Conservation (phyloP, 2,888 invertebrate species). For the Andrena hattorfiana region DNA sequence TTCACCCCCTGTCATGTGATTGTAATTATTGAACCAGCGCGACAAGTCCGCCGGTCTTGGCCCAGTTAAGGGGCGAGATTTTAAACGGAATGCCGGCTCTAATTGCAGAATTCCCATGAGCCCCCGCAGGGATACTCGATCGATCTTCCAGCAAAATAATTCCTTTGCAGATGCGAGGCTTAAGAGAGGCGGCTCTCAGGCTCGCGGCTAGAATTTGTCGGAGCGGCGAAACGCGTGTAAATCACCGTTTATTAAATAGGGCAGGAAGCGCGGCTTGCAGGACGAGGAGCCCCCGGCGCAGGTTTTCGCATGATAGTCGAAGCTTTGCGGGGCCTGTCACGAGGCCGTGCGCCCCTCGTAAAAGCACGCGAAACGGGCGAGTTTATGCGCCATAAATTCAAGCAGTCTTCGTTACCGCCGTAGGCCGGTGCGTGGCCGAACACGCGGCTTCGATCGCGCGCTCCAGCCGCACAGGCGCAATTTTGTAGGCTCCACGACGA, state of each 20-base stretch:
- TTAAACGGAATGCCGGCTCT: neutral
- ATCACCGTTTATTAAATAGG: conserved; percentile 78
- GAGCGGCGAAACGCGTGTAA: conserved; percentile 81
- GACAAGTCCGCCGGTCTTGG: too few relatives aligned
- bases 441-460: conserved; percentile 47
- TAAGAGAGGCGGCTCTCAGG: neutral
- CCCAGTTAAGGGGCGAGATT: too few relatives aligned
- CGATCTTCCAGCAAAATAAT: neutral
- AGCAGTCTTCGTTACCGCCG: conserved; percentile 74
- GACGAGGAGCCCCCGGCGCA: conserved; percentile 51
- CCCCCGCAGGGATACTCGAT: neutral
- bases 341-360: conserved; percentile 67
- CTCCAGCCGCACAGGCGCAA: conserved; percentile 1
- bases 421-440: conserved; percentile 64
- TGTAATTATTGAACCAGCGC: too few relatives aligned
- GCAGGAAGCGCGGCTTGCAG: conserved; percentile 70
- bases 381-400: conserved; percentile 83
- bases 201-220: conserved; percentile 58
- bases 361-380: conserved; percentile 74
- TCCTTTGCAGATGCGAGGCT: neutral
- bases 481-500: neutral
- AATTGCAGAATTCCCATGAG: neutral
- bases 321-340: conserved; percentile 73
- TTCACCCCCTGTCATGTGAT: too few relatives aligned
- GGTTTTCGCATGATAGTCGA: conserved; percentile 59